phyloP scores from a whole-genome alignment of 2,888 invertebrate genomes.

The Protophormia terraenovae region DNA sequence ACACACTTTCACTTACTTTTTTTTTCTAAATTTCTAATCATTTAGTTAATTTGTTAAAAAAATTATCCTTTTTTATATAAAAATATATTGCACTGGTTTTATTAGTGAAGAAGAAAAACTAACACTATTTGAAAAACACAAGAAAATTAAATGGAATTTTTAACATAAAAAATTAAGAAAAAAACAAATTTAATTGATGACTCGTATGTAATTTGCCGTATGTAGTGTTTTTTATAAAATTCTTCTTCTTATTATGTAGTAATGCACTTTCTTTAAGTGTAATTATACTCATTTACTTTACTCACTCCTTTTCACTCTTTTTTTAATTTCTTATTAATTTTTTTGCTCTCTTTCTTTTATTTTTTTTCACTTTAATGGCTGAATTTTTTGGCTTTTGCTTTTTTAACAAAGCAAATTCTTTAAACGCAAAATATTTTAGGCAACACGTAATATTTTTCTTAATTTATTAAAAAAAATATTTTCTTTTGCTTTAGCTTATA shows the following conservation, averaged over 20 bases:
- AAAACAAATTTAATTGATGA: slow-evolving; percentile 41
- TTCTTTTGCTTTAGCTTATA: too few species aligned
- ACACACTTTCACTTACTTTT: slow-evolving; percentile 24
- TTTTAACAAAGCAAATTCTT: slow-evolving; percentile 13
- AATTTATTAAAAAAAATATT: background rate
- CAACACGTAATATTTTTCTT: slow-evolving; percentile 35
- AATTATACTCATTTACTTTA: slow-evolving; percentile 36
- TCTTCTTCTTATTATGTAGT: slow-evolving; percentile 52
- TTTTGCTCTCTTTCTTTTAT: background rate
- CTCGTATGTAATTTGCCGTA: slow-evolving; percentile 34
- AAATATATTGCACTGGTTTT: slow-evolving; percentile 32
- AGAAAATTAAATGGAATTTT: background rate
- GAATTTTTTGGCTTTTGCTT: too few species aligned
- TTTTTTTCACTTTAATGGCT: background rate
- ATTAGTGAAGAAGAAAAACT: background rate
- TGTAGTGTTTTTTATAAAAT: slow-evolving; percentile 32
- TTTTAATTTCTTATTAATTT: background rate
- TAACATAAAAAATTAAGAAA: slow-evolving; percentile 35
- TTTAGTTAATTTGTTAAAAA: background rate
- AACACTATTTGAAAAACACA: slow-evolving; percentile 14
- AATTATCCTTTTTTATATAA: background rate
- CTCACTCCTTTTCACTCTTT: background rate
- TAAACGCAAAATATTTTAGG: slow-evolving; percentile 14
- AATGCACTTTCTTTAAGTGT: slow-evolving; percentile 55
- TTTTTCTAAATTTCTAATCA: background rate